These are phyloP conservation scores for Gerris buenoi DNA, from an alignment of 1,140 invertebrate species.

Conservation along the genomic window DNA sequence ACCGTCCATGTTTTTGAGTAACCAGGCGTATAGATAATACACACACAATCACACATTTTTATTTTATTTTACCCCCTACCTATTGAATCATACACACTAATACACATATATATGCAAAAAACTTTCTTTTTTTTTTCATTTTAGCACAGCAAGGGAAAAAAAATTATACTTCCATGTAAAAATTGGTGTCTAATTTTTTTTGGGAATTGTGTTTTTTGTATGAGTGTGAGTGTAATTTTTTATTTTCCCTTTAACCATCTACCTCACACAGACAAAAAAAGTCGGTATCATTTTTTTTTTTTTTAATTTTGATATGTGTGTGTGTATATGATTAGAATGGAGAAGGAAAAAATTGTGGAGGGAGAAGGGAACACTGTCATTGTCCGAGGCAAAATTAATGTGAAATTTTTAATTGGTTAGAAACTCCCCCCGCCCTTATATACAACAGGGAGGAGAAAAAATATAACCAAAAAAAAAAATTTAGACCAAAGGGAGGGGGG, in stretches of 20 bases:
- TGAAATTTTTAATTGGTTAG: neutral
- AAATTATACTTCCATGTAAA: neutral
- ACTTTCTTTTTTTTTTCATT: neutral
- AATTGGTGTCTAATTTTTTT: neutral
- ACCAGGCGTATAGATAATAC: no score
- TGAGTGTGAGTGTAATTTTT: neutral
- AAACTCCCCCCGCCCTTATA: neutral
- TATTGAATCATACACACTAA: neutral
- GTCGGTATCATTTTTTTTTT: neutral
- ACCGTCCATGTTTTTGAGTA: no score
- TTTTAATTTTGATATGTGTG: neutral
- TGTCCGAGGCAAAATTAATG: neutral
- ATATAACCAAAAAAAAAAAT: neutral
- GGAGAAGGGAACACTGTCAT: neutral
- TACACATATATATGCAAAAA: neutral
- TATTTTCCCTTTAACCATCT: no score
- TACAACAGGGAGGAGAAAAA: neutral
- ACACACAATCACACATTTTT: no score
- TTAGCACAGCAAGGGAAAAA: neutral
- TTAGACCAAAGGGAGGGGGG: neutral
- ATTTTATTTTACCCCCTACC: no score
- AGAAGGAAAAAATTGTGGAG: neutral
- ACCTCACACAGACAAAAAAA: no score
- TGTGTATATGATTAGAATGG: neutral
- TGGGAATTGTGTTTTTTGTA: neutral